Evolutionary conservation across 2,797 vertebrate species (phyloP), one percentile per base, ranked within the genome.

Genomic region (Aeoliscus strigatus): DNA sequence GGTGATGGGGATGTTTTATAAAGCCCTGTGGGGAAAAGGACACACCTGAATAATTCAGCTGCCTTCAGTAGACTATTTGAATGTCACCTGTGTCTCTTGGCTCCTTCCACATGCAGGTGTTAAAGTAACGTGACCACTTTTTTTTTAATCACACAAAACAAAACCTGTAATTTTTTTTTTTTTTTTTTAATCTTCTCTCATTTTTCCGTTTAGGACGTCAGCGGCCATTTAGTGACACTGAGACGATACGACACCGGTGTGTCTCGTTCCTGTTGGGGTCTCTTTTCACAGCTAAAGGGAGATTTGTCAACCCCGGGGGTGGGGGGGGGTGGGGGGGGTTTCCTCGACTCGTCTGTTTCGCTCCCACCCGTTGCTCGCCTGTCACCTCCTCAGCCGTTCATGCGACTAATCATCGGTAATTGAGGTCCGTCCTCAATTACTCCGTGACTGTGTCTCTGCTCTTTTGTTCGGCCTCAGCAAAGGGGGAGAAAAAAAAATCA

Each of bases 401-500:
- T 66, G 53, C 43, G 66, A 68, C 49, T 79, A 81, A 86, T 85
- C 17, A 25, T 37, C 4, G 33, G 39, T 86, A 80, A 85, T 82
- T 74, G 73, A 30, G 51, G 15, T 45, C 41, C 47, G 33, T 60
- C 29, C 28, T 16, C n/a, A n/a, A n/a, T n/a, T n/a, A n/a, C n/a
- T n/a, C n/a, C n/a, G n/a, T n/a, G 21, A 25, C 11, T 3, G 31
- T 34, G 29, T 29, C 31, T 33, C 14, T 14, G 27, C 44, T 43
- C 59, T 62, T 69, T 75, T 71, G 60, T 80, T 51, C 14, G 14
- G 28, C 15, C 12, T 39, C 8, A 36, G 13, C 32, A 2, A 16
- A 57, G 32, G 44, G 35, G 27, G 44, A 15, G 9, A 42, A 58
- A 61, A 27, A 35, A 8, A 48, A 40, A 32, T 42, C 34, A 29